A percentile compares a stretch with the other conserved stretches of the same genome.
These are phyloP conservation scores for Rhagoletis zephyria DNA, from an alignment of 1,140 invertebrate genomes.

Conservation along the genomic window DNA sequence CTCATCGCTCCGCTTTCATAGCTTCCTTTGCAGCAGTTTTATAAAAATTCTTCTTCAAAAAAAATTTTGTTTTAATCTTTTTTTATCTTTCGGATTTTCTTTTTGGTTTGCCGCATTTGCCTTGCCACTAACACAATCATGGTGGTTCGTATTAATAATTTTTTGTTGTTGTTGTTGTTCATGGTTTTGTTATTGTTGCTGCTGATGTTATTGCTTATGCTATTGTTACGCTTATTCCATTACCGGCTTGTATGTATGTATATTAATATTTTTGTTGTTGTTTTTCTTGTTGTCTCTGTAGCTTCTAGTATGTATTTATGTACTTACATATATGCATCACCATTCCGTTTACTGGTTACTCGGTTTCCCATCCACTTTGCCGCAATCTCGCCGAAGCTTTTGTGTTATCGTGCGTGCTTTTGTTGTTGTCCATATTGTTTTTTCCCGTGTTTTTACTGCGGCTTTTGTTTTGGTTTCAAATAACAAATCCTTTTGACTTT, in stretches of 20 bases:
- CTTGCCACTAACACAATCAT: neutral
- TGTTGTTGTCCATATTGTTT: neutral
- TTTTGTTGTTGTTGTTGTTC: neutral
- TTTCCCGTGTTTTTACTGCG: conserved; percentile 55
- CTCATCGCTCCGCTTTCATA: conserved; percentile 10
- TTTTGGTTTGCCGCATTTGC: conserved; percentile 36
- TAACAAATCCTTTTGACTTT: conserved; percentile 72
- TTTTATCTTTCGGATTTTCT: neutral
- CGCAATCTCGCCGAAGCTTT: conserved; percentile 58
- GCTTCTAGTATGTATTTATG: neutral
- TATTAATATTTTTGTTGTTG: conserved; percentile 21
- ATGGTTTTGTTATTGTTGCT: neutral
- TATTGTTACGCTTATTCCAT: conserved; percentile 46
- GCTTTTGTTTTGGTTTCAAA: conserved; percentile 71
- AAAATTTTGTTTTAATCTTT: neutral
- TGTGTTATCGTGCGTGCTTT: conserved; percentile 63
- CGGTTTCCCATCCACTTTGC: neutral
- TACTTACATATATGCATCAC: neutral
- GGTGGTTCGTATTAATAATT: neutral
- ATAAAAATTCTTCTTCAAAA: conserved; percentile 34
- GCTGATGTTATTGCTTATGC: conserved; percentile 16
- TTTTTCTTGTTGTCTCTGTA: no score
- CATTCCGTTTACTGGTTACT: conserved; percentile 4
- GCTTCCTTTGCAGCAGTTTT: conserved; percentile 23
- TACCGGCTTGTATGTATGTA: neutral